phyloP scores from a whole-genome alignment of 2,797 vertebrate genomes.

The Enteromius unitaeniatus region DNA sequence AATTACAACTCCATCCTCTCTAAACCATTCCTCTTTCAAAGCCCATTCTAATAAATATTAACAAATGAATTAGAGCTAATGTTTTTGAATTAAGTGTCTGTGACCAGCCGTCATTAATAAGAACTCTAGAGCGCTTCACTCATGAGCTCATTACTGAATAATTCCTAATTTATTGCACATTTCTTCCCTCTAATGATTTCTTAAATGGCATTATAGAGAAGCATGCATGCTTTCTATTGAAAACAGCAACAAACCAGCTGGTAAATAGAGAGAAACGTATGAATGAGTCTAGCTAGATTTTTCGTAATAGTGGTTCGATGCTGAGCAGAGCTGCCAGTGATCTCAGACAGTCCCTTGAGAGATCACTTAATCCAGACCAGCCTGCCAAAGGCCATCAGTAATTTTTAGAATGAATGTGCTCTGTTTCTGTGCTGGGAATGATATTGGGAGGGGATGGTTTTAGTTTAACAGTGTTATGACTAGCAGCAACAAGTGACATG shows the following conservation, averaged over 20 bases:
- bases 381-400: constrained; percentile 21
- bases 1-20: constrained; percentile 69
- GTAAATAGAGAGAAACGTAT: constrained; percentile 64
- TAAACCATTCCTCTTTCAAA: constrained; percentile 68
- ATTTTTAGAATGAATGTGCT: constrained; percentile 10
- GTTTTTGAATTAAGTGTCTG: constrained; percentile 78
- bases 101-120: constrained; percentile 76
- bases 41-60: constrained; percentile 77
- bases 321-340: constrained; percentile 31
- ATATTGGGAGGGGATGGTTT: not conserved
- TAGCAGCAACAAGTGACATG: not conserved
- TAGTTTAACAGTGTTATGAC: constrained; percentile 16
- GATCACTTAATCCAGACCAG: constrained; percentile 35
- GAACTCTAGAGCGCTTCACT: constrained; percentile 69
- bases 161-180: constrained; percentile 80
- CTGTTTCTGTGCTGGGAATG: not conserved
- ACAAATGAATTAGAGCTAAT: constrained; percentile 79
- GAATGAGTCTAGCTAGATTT: constrained; percentile 57
- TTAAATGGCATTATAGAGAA: constrained; percentile 76
- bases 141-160: constrained; percentile 77
- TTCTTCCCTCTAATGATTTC: constrained; percentile 77
- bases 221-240: constrained; percentile 63
- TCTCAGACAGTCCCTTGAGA: constrained; percentile 28
- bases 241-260: constrained; percentile 74
- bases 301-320: constrained; percentile 19